phyloP scores from a whole-genome alignment of 2,888 invertebrate genomes.

The Cistogaster globosa region DNA sequence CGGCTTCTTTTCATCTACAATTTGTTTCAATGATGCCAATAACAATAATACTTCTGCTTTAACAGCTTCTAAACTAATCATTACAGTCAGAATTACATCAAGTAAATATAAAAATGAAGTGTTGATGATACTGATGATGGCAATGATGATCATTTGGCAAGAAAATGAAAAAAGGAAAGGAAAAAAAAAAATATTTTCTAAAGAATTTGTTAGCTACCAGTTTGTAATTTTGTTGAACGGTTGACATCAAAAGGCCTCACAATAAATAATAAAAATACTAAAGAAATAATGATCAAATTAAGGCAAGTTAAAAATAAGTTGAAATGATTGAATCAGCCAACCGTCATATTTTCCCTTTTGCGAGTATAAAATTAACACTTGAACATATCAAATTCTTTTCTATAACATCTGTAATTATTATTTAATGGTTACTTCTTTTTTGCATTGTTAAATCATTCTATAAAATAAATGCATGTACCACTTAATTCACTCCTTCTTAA shows the following conservation, averaged over 20 bases:
- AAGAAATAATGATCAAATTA: slow-evolving; percentile 26
- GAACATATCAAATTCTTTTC: slow-evolving; percentile 79
- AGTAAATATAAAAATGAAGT: slow-evolving; percentile 57
- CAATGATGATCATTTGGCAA: slow-evolving; percentile 53
- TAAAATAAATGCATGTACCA: neutral
- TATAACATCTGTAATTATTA: slow-evolving; percentile 58
- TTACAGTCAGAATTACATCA: slow-evolving; percentile 55
- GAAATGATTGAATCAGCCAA: slow-evolving; percentile 22
- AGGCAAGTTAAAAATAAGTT: slow-evolving; percentile 39
- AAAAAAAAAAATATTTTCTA: slow-evolving; percentile 35
- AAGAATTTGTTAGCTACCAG: slow-evolving; percentile 63
- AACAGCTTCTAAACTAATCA: slow-evolving; percentile 61
- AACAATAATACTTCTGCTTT: slow-evolving; percentile 65
- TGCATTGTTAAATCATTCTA: slow-evolving; percentile 3
- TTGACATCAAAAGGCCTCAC: slow-evolving; percentile 67
- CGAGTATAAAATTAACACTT: slow-evolving; percentile 80
- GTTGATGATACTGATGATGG: slow-evolving; percentile 58
- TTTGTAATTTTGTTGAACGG: slow-evolving; percentile 60
- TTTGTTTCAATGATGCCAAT: slow-evolving; percentile 71
- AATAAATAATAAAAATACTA: neutral
- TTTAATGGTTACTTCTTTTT: slow-evolving; percentile 54
- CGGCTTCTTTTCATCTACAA: slow-evolving; percentile 67
- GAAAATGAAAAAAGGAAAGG: slow-evolving; percentile 15
- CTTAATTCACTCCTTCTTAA: slow-evolving; percentile 45
- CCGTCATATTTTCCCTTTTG: neutral